Percentiles rank a stretch among this genome's conserved stretches.
These are phyloP conservation scores for Yponomeuta plumbellus DNA, from an alignment of 2,888 invertebrate species.

Conservation along the genomic window DNA sequence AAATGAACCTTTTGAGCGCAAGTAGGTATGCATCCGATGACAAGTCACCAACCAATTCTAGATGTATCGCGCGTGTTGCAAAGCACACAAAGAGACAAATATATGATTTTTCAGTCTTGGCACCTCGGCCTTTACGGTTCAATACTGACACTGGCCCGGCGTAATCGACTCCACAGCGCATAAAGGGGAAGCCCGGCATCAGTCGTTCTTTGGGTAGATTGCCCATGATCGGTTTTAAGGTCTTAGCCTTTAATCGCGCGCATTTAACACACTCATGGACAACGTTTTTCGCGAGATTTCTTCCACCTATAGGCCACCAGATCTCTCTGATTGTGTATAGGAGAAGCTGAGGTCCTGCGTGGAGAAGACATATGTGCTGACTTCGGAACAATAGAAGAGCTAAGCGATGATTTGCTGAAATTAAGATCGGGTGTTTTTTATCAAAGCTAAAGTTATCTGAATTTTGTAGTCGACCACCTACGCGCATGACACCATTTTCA, in stretches of 20 bases:
- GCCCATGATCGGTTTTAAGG: not conserved
- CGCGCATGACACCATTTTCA: not conserved
- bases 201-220: not conserved
- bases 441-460: not conserved
- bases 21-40: not conserved
- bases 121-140: not conserved
- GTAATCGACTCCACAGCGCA: not conserved
- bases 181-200: not conserved
- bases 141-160: not conserved
- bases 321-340: not conserved
- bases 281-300: not conserved
- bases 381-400: not conserved
- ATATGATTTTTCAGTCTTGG: not conserved
- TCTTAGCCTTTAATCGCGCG: not conserved
- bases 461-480: slow-evolving; percentile 6
- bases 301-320: not conserved
- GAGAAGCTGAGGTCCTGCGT: not conserved
- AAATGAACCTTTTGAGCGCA: not conserved
- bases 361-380: not conserved
- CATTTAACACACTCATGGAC: not conserved
- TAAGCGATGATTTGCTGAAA: slow-evolving; percentile 1
- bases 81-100: not conserved
- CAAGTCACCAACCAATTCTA: not conserved
- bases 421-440: slow-evolving; percentile 6
- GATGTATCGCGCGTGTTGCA: not conserved